Percentiles rank a stretch among this genome's conserved stretches.
These are phyloP conservation scores for Eueremaeus valkanovi DNA, from an alignment of 2,888 invertebrate species.

Conservation along the genomic window DNA sequence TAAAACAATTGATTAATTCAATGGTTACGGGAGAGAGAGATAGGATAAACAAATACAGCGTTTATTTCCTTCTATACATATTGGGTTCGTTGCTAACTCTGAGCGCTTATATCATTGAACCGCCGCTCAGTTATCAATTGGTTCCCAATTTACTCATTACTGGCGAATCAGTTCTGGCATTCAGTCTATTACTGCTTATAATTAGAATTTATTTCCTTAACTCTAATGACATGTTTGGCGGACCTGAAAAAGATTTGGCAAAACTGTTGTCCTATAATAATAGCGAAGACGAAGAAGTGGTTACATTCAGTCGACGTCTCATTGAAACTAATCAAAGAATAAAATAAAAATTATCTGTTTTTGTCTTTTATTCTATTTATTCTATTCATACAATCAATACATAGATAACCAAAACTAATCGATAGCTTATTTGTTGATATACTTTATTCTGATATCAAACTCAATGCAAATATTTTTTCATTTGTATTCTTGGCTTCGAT, in stretches of 20 bases:
- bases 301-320: too few species aligned
- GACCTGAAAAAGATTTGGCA: slow-evolving; percentile 29
- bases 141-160: neutral
- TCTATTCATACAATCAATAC: too few species aligned
- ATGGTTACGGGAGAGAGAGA: slow-evolving; percentile 9
- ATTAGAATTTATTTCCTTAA: neutral
- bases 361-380: too few species aligned
- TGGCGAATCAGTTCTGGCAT: neutral
- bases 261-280: neutral
- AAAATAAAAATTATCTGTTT: neutral
- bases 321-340: too few species aligned
- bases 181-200: neutral
- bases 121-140: neutral
- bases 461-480: too few species aligned
- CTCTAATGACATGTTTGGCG: slow-evolving; percentile 3
- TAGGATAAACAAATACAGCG: neutral
- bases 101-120: neutral
- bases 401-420: too few species aligned
- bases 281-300: neutral
- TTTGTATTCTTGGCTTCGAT: too few species aligned
- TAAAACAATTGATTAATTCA: neutral
- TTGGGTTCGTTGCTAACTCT: neutral
- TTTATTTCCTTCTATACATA: neutral
- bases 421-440: too few species aligned
- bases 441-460: too few species aligned